phyloP scores from a whole-genome alignment of 2,888 invertebrate genomes.

The Archips xylosteana region DNA sequence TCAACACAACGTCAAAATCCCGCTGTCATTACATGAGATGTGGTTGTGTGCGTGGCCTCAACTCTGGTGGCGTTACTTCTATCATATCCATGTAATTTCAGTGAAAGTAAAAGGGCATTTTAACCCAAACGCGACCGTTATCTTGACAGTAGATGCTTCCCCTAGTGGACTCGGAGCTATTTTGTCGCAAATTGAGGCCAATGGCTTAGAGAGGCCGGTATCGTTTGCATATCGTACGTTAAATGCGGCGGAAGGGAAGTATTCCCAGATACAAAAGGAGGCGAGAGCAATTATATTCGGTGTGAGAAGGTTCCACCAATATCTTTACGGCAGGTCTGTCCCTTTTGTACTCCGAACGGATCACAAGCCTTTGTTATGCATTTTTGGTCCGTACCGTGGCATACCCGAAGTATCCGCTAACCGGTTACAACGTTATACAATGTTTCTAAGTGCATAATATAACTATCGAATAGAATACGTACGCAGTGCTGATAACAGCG shows the following conservation, averaged over 20 bases:
- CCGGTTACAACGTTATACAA: slow-evolving; percentile 45
- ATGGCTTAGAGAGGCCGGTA: slow-evolving; percentile 13
- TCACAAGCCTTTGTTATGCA: slow-evolving; percentile 44
- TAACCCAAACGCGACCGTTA: slow-evolving; percentile 2
- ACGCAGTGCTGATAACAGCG: slow-evolving; percentile 26
- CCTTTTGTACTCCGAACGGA: slow-evolving; percentile 44
- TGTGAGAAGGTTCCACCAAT: slow-evolving; percentile 33
- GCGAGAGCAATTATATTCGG: slow-evolving; percentile 11
- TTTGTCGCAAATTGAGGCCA: background rate
- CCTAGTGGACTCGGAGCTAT: slow-evolving; percentile 10
- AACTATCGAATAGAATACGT: slow-evolving; percentile 43
- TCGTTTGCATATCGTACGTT: slow-evolving; percentile 19
- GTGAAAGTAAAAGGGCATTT: too few relatives aligned
- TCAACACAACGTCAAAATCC: too few relatives aligned
- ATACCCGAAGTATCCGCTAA: slow-evolving; percentile 46
- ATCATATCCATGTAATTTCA: too few relatives aligned
- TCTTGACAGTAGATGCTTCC: slow-evolving; percentile 10
- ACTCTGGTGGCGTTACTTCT: too few relatives aligned
- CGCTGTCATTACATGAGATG: too few relatives aligned
- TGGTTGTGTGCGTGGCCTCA: too few relatives aligned
- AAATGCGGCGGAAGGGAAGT: slow-evolving; percentile 4
- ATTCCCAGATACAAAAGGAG: slow-evolving; percentile 13
- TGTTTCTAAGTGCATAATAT: slow-evolving; percentile 43
- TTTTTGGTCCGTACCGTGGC: slow-evolving; percentile 44
- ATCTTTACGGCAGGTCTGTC: slow-evolving; percentile 34